These are phyloP conservation scores for Phenganax subtilis DNA, from an alignment of 92 coral and sea anemone genomes.

Conservation along the genomic window DNA sequence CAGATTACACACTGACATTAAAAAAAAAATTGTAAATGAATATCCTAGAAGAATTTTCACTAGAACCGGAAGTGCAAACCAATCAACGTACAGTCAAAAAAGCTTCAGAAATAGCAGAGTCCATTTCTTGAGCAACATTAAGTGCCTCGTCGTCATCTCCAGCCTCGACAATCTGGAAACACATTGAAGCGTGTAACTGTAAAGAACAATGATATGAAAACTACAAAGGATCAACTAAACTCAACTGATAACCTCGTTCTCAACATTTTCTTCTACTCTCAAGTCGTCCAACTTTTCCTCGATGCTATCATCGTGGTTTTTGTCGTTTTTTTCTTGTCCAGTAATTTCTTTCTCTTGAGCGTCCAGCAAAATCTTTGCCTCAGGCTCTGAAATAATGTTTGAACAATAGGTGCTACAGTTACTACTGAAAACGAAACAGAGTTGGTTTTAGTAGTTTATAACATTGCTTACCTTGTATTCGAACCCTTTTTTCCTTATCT, in stretches of 20 bases:
- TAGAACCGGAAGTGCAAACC: not conserved
- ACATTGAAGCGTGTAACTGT: not conserved
- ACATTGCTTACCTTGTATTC: conserved; percentile 30
- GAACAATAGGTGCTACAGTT: not conserved
- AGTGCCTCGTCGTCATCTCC: conserved; percentile 60
- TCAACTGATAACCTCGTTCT: not conserved
- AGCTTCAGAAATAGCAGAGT: conserved; percentile 87
- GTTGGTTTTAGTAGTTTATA: not conserved
- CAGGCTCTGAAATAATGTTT: conserved; percentile 41
- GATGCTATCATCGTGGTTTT: conserved; percentile 36
- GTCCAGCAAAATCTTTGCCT: conserved; percentile 53
- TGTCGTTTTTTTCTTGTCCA: conserved; percentile 35
- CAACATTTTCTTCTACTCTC: conserved; percentile 10
- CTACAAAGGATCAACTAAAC: not conserved
- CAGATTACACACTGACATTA: not conserved
- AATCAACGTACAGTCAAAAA: conserved; percentile 70
- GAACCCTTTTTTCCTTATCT: conserved; percentile 34
- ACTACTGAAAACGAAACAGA: not conserved
- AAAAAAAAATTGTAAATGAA: not conserved
- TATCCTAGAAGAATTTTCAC: not conserved
- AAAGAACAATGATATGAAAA: no score
- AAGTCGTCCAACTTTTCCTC: conserved; percentile 45
- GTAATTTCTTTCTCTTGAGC: conserved; percentile 60
- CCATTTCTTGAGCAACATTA: conserved; percentile 82
- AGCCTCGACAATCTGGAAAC: not conserved